Conservation (phyloP, 2,888 invertebrate species). For the Carpatolechia fugitivella region DNA sequence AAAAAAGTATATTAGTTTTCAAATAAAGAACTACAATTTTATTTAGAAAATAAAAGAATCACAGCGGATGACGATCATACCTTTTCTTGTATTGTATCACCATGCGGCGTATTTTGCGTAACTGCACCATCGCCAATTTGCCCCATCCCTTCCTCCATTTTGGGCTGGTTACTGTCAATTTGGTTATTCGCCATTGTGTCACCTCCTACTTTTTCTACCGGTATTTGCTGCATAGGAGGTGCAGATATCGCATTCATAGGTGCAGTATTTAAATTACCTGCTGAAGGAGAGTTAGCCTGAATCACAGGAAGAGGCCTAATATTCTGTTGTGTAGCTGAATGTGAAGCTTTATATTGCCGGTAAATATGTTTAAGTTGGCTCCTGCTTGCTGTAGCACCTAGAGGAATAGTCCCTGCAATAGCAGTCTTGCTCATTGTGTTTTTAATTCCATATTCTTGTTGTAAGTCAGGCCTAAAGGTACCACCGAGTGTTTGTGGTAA, state of each 20-base stretch:
- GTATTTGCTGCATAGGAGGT: slow-evolving; percentile 20
- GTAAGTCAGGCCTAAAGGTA: neutral
- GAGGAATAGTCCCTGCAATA: slow-evolving; percentile 43
- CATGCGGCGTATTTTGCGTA: slow-evolving; percentile 32
- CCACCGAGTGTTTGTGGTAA: slow-evolving; percentile 51
- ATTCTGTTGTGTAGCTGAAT: slow-evolving; percentile 60
- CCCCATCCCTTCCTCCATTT: slow-evolving; percentile 31
- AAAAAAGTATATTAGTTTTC: too few species aligned
- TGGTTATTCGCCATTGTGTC: slow-evolving; percentile 49
- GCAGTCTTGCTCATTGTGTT: slow-evolving; percentile 64
- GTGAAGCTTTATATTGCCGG: slow-evolving; percentile 65
- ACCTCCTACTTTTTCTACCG: slow-evolving; percentile 57
- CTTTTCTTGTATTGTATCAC: slow-evolving; percentile 27
- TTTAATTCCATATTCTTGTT: slow-evolving; percentile 37
- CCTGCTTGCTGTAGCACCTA: slow-evolving; percentile 50
- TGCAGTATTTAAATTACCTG: slow-evolving; percentile 44
- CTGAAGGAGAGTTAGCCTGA: slow-evolving; percentile 45
- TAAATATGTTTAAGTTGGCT: slow-evolving; percentile 62
- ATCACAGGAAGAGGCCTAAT: slow-evolving; percentile 30
- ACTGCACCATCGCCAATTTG: slow-evolving; percentile 48
- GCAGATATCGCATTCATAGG: neutral
- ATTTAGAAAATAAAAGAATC: neutral
- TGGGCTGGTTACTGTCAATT: slow-evolving; percentile 24
- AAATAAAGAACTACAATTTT: too few species aligned
- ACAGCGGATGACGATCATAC: slow-evolving; percentile 25